Percentiles rank a stretch among this genome's conserved stretches.
Evolutionary conservation across 2,113 vertebrate genomes (phyloP).

Genomic region (Sebastes schlegelii): DNA sequence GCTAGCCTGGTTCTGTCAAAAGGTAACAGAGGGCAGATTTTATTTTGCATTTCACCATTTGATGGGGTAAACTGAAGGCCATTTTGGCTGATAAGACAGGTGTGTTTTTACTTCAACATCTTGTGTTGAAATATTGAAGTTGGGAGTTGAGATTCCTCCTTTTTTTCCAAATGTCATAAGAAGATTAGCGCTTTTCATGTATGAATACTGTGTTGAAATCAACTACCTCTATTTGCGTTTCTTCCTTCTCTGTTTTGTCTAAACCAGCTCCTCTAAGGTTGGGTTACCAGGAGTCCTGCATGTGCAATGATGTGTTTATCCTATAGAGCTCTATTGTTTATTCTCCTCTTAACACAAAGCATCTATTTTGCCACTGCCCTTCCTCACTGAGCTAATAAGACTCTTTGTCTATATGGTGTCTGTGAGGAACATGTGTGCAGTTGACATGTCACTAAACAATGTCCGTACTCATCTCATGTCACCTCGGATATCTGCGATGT

Average conservation of each 20-base stretch:
- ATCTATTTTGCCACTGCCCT: conserved; percentile 40
- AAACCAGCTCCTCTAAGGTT: conserved; percentile 18
- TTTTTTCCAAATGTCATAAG: neutral
- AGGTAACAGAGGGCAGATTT: neutral
- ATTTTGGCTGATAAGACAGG: neutral
- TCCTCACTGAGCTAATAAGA: conserved; percentile 15
- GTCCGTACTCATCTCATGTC: conserved; percentile 14
- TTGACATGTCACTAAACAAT: conserved; percentile 35
- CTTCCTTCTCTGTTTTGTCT: conserved; percentile 5
- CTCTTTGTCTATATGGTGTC: conserved; percentile 45
- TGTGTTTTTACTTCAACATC: neutral
- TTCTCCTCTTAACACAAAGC: conserved; percentile 60
- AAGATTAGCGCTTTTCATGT: neutral
- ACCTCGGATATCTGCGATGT: neutral
- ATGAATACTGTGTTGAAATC: neutral
- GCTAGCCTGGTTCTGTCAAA: neutral
- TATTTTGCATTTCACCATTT: neutral
- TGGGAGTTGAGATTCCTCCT: neutral
- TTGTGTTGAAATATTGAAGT: neutral
- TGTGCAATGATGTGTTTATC: conserved; percentile 31
- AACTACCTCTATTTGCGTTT: neutral
- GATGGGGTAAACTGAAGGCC: neutral
- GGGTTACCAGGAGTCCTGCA: conserved; percentile 9
- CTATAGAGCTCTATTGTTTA: conserved; percentile 50
- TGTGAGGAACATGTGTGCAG: conserved; percentile 31